Conservation (phyloP, 2,113 vertebrate species). For the Gallinago jamesoni region DNA sequence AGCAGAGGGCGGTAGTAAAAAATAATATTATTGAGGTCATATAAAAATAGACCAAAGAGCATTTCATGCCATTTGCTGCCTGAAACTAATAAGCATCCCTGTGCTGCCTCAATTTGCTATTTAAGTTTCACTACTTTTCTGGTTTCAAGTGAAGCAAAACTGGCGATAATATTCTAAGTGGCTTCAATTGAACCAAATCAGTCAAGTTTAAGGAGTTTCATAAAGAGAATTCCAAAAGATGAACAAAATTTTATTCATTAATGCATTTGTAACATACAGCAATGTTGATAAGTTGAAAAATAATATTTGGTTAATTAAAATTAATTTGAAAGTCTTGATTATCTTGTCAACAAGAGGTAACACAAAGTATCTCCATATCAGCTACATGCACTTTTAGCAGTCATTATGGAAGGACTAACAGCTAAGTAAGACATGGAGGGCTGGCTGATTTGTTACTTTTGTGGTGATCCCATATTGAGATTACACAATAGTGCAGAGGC, state of each 20-base stretch:
- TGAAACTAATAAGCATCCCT: not conserved
- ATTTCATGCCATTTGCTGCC: not conserved
- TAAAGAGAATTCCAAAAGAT: not conserved
- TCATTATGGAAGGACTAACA: not conserved
- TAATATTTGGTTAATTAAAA: not conserved
- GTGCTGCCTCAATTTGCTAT: not conserved
- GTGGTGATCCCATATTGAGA: not conserved
- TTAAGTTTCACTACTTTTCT: not conserved
- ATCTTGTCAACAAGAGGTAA: not conserved
- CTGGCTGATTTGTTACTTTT: not conserved
- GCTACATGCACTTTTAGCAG: not conserved
- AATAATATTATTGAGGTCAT: constrained; percentile 16
- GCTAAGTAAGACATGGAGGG: not conserved
- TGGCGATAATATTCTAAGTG: not conserved
- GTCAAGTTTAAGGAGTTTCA: not conserved
- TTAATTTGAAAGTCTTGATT: not conserved
- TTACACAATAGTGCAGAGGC: not conserved
- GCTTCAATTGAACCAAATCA: not conserved
- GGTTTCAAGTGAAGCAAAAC: not conserved
- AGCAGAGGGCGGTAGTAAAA: not conserved
- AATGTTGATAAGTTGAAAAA: not conserved
- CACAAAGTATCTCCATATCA: not conserved
- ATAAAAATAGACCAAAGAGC: constrained; percentile 54
- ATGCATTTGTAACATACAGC: not conserved
- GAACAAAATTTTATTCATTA: not conserved